Base-by-base conservation (phyloP, 2,888 invertebrate species). In the Serripes groenlandicus region DNA sequence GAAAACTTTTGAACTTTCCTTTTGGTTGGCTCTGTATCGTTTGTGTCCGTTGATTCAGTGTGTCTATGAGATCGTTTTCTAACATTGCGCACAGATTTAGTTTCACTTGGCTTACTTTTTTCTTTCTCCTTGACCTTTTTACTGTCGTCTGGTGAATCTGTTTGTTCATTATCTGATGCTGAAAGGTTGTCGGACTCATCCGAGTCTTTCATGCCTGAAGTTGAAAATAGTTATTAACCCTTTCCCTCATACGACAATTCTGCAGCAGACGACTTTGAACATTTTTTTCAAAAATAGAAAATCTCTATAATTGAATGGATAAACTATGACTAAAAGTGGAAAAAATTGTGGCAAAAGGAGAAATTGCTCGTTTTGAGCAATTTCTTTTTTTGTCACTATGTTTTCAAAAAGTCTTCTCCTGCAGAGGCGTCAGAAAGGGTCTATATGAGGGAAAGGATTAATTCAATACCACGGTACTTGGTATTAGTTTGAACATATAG, bases 341-440 rank as follows among this genome's bases (percentile, higher is more conserved):
- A 60, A 60, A 60, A 15, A 60, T 28, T 28, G 60, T 28, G 28
- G 60, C 28, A 60, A 60, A 60, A 23, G 60, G 26, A 60, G 60
- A 60, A 60, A 60, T 60, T 60, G 30, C 60, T 60, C 11, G 60
- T 60, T 15, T 28, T 30, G 11, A 60, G 60, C 60, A 60, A 60
- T 60, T 64, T 64, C 64, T 64, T 35, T 35, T 23, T 56, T 56
- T 56, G 11, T 56, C 18, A 56, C n/a, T 9, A n/a, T 9, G n/a
- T 9, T 15, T n/a, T n/a, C n/a, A n/a, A n/a, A n/a, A n/a, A n/a
- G n/a, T n/a, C n/a, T n/a, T n/a, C n/a, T n/a, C n/a, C n/a, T n/a
- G n/a, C n/a, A n/a, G n/a, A n/a, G n/a, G n/a, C n/a, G n/a, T n/a
- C n/a, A n/a, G n/a, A n/a, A n/a, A n/a, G n/a, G n/a, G n/a, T n/a